Evolutionary conservation across 1,140 invertebrate genomes (phyloP), one percentile per base, ranked within the genome.

Genomic region (Archegozetes longisetosus): DNA sequence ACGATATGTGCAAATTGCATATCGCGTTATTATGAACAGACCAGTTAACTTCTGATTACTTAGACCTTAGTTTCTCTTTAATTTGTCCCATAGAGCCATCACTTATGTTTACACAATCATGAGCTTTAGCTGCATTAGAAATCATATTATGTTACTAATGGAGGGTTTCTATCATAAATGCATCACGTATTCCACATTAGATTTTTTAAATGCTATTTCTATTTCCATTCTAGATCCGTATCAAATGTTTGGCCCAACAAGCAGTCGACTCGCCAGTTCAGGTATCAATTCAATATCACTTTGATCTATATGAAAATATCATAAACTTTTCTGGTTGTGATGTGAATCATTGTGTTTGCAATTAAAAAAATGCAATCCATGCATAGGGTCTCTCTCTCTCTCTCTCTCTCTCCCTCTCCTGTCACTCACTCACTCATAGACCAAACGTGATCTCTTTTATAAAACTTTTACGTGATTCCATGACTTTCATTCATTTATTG

Each of bases 241-340:
- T 79, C 88, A 92, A 78, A 88, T 93, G 84, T 91, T 94, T 73
- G 88, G 87, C 55, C 85, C 88, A 50, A 91, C 89, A 51, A 91
- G 87, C 76, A 92, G 87, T 77, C 80, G 88, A 69, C 77, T 92
- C 68, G 88, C 88, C 28, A 91, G 86, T 74, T 91, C 88, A 77
- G 86, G 86, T 88, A 76, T 78, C 73, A 65, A 58, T 28, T 55
- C 20, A 32, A 4, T 2, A n/a, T 20, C 4, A 2, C 3, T 14
- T 23, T 46, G 22, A 12, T 51, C n/a, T 24, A 50, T 6, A 20
- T 52, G 2, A 17, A 17, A 3, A 2, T 48, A 2, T 48, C 46
- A 48, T 48, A 2, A 1, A 12, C 22, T 2, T 2, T 48, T 48
- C 2, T 48, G 17, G 2, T 48, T 48, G 12, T 48, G 1, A 22